These are phyloP conservation scores for Cryptosula pallasiana DNA, from an alignment of 2,888 invertebrate species.

Conservation along the genomic window DNA sequence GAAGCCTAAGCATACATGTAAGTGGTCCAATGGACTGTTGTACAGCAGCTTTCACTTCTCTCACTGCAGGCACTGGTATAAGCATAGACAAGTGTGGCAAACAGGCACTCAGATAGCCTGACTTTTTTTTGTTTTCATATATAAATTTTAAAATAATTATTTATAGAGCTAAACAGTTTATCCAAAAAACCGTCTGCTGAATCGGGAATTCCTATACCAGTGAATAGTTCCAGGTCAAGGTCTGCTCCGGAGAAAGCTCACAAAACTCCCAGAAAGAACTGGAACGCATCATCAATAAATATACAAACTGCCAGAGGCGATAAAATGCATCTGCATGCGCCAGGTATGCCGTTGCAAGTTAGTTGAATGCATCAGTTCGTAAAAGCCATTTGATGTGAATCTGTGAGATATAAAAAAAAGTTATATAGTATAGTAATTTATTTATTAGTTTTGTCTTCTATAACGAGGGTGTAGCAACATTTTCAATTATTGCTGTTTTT, in stretches of 20 bases:
- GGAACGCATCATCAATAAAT: slow-evolving; percentile 45
- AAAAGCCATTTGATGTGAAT: too few species aligned
- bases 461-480: too few species aligned
- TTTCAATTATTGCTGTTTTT: too few species aligned
- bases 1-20: too few species aligned
- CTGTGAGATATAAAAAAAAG: too few species aligned
- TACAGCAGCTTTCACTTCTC: too few species aligned
- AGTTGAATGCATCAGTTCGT: too few species aligned
- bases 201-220: not conserved
- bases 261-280: slow-evolving; percentile 40
- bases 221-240: not conserved
- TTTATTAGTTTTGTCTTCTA: too few species aligned
- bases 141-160: too few species aligned
- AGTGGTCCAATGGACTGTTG: too few species aligned
- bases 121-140: not conserved
- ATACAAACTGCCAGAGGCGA: slow-evolving; percentile 44
- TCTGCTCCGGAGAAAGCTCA: slow-evolving; percentile 29
- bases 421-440: too few species aligned
- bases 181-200: not conserved
- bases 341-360: slow-evolving; percentile 38
- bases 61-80: too few species aligned
- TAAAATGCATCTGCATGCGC: slow-evolving; percentile 41
- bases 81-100: not conserved
- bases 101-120: not conserved
- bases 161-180: not conserved